Evolutionary conservation across 2,888 invertebrate genomes (phyloP), one percentile per base, ranked within the genome.

Genomic region (Cephonodes hylas): DNA sequence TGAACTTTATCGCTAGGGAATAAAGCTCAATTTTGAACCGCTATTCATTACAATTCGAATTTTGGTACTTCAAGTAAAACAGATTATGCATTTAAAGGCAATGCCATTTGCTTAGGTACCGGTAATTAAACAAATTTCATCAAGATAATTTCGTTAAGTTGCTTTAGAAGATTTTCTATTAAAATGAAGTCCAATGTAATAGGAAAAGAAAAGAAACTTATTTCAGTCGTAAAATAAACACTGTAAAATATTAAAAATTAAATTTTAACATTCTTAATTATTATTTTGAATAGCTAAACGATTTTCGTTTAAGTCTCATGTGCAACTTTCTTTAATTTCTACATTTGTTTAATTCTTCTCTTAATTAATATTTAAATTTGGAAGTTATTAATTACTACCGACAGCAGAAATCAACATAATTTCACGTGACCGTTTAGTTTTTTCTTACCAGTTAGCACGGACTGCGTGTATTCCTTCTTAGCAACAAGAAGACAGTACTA

Each of bases 21-120:
- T 67, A 77, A 67, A 68, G 65, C 31, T 67, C 60, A 70, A 66
- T 75, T 63, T 73, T 22, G 44, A 69, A 64, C 61, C 20, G 61
- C 59, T 46, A 58, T 10, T 42, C 63, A 42, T 44, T 48, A 27
- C 56, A 10, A 22, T 60, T 18, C 64, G 56, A 64, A 70, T 66
- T 62, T 67, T 62, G 56, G 63, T 53, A 15, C 63, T 70, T 65
- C 53, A 59, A 65, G 61, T 67, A 69, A 64, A 71, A 69, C 59
- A 53, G 62, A 65, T 65, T 65, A 69, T 66, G 67, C 72, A 68
- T 62, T 67, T 66, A 61, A 62, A 61, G 63, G 58, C 67, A 53
- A 48, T 25, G 18, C 1, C 18, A 8, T 46, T 46, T 20, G 62
- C 69, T 63, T 62, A 58, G 63, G 45, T 61, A 56, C 42, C 48